Base-by-base conservation (phyloP, 2,113 vertebrate genomes). In the Gavia stellata region DNA sequence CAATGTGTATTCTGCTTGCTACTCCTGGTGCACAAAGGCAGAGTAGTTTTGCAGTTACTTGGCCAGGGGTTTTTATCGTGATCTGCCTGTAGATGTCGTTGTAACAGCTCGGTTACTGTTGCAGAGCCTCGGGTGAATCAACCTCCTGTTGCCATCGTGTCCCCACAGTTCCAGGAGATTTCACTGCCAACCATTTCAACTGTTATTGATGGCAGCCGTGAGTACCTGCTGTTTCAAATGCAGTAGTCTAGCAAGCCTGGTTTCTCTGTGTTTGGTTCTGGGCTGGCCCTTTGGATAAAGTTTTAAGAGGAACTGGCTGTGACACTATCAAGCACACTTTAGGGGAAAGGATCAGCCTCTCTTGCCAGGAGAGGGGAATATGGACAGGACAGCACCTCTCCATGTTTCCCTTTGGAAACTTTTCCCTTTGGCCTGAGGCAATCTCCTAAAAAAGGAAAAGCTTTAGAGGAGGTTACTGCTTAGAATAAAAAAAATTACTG, bases 161-260 rank as follows among this genome's bases (percentile, higher is more conserved):
- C 99, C 45, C 99, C 99, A 6, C 98, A 98, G 88, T 99, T 98
- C 98, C 99, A 99, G 97, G 99, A 99, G 96, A 99, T 99, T 95
- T 99, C 98, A 24, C 96, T 99, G 97, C 99, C 99, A 14, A 99
- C 98, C 88, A 99, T 99, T 82, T 99, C 99, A 7, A 99, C 99
- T 6, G 98, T 99, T 15, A 99, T 99, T 38, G 99, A 99, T 23
- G 99, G 99, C 98, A 99, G 98, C 97, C 98, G 99, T 99, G 97
- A 99, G 99, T 99, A 98, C 75, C 88, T 42, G 28, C 66, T 34
- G 44, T 5, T 25, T 33, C 6, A 5, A 21, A 12, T 4, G 36
- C 77, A 65, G 29, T 23, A 36, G 40, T 28, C 38, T 61, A 33
- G 67, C 66, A 36, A 33, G 55, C 61, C 36, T 50, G 40, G 13